Percentiles rank a stretch among this genome's conserved stretches.
Evolutionary conservation across 30 jellyfish, hydroid and myxozoan genomes (phyloP).

Genomic region (Aurelia aurita complex sp. Pacific): DNA sequence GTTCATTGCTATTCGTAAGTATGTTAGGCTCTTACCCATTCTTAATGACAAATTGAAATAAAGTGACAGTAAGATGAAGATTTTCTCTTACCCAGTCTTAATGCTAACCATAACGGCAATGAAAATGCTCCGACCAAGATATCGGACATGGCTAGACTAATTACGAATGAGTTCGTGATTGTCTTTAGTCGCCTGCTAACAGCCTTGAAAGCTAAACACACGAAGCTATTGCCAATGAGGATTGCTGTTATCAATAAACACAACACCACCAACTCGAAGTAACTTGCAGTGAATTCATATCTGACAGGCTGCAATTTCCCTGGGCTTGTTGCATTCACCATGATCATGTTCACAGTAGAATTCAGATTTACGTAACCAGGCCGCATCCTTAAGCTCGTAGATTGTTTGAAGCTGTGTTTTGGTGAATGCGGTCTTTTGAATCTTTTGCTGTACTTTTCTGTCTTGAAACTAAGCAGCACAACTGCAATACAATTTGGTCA

Average conservation of each 20-base stretch:
- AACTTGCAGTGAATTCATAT: conserved; percentile 28
- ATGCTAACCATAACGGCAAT: conserved; percentile 55
- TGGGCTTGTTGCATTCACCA: too few relatives aligned
- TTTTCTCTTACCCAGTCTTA: conserved; percentile 53
- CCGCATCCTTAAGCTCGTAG: too few relatives aligned
- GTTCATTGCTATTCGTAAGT: not conserved
- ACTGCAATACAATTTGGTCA: too few relatives aligned
- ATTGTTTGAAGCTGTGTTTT: too few relatives aligned
- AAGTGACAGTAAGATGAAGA: too few relatives aligned
- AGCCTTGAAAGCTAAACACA: conserved; percentile 50
- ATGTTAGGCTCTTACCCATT: not conserved
- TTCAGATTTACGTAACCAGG: too few relatives aligned
- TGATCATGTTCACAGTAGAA: too few relatives aligned
- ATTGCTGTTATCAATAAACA: conserved; percentile 39
- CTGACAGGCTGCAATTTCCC: too few relatives aligned
- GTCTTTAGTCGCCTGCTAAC: conserved; percentile 65
- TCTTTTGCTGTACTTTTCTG: too few relatives aligned
- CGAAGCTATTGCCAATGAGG: conserved; percentile 54
- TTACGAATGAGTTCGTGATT: conserved; percentile 56
- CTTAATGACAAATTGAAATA: too few relatives aligned
- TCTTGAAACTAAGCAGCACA: too few relatives aligned
- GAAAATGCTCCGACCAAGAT: conserved; percentile 66
- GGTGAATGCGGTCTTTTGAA: too few relatives aligned
- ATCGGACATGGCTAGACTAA: conserved; percentile 72
- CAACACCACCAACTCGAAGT: conserved; percentile 41